A percentile compares a stretch with the other conserved stretches of the same genome.
phyloP scores from a whole-genome alignment of 1,140 invertebrate species.

The Sminthurinus signatus region DNA sequence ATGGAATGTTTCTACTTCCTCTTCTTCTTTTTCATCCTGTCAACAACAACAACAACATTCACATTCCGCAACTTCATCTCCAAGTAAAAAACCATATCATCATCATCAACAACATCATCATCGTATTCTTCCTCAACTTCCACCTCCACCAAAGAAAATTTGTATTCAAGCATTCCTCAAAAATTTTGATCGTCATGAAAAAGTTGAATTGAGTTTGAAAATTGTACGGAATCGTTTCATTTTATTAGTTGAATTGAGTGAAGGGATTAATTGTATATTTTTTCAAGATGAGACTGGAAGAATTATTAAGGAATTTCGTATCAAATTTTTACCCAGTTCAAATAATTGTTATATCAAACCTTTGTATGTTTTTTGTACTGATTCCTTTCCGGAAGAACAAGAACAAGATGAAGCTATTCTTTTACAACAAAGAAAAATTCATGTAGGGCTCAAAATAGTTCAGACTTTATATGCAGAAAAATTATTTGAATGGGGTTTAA shows the following conservation, averaged over 20 bases:
- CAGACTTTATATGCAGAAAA: conserved; percentile 84
- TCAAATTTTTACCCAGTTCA: conserved; percentile 16
- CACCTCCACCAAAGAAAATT: no score
- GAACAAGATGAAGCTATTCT: not conserved
- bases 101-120: no score
- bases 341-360: conserved; percentile 25
- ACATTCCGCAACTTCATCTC: no score
- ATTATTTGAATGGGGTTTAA: conserved; percentile 69
- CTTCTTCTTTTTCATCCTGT: no score
- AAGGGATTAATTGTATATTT: conserved; percentile 19
- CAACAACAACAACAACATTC: not conserved
- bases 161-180: conserved; percentile 4
- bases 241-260: conserved; percentile 16
- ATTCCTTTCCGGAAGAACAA: conserved; percentile 1
- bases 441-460: conserved; percentile 67
- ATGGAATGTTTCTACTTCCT: not conserved
- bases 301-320: conserved; percentile 21
- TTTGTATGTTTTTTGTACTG: conserved; percentile 25
- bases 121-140: no score
- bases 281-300: conserved; percentile 19
- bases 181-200: conserved; percentile 15
- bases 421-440: conserved; percentile 50
- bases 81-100: no score
- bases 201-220: conserved; percentile 6
- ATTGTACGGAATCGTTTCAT: conserved; percentile 21